These are phyloP conservation scores for Conopomorpha cramerella DNA, from an alignment of 1,140 invertebrate species.

Conservation along the genomic window DNA sequence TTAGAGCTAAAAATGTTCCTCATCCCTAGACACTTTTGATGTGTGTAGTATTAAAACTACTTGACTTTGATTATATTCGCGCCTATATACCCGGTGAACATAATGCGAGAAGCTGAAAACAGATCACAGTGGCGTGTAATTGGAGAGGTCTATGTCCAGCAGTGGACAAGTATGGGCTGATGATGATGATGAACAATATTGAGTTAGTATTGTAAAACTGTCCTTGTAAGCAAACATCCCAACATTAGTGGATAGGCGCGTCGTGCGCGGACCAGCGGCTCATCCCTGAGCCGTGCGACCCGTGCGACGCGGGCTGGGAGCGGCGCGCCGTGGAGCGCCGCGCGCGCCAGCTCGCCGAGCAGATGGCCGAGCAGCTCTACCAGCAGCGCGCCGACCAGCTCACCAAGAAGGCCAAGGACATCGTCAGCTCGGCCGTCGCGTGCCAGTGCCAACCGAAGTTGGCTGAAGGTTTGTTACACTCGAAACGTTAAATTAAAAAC, in stretches of 20 bases:
- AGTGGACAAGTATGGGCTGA: background rate
- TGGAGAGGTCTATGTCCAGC: background rate
- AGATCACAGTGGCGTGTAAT: background rate
- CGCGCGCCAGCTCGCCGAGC: constrained; percentile 25
- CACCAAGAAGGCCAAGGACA: constrained; percentile 21
- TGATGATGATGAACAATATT: background rate
- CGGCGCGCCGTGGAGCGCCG: constrained; percentile 20
- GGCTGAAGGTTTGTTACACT: too few relatives aligned
- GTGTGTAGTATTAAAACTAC: too few relatives aligned
- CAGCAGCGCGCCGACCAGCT: constrained; percentile 28
- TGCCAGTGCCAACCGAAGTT: constrained; percentile 31
- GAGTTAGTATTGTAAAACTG: background rate
- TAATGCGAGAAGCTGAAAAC: background rate
- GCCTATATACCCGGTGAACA: too few relatives aligned
- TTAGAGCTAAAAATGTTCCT: too few relatives aligned
- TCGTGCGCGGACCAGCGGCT: constrained; percentile 22
- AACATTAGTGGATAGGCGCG: constrained; percentile 30
- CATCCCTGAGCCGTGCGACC: constrained; percentile 7
- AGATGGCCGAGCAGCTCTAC: constrained; percentile 35
- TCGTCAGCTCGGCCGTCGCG: constrained; percentile 15
- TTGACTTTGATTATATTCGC: too few relatives aligned
- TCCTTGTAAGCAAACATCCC: background rate
- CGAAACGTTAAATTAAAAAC: too few relatives aligned
- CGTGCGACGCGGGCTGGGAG: constrained; percentile 17
- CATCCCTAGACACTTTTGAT: too few relatives aligned